Evolutionary conservation across 1,140 invertebrate species (phyloP), one percentile per base, ranked within the genome.

Genomic region (Drosophila micromelanica): DNA sequence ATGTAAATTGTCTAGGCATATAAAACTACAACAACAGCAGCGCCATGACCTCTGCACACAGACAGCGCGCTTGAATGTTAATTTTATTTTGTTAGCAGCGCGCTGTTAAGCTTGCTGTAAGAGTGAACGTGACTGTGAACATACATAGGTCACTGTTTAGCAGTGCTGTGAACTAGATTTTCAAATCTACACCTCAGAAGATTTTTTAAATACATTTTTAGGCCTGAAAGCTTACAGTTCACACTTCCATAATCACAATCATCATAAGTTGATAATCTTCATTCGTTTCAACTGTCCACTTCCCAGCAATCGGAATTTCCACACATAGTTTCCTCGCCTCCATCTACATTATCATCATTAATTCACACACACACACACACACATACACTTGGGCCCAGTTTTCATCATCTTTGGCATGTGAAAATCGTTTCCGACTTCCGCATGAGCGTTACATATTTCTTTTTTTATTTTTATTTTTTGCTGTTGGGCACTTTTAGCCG

Each of bases 371-470:
- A 60, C 51, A 56, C 32, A 12, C 13, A 8, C 32, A 0, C 7
- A 35, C 32, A 35, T 8, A 56, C 35, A 70, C 68, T 71, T 51
- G 68, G 52, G 51, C 68, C 49, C 68, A 64, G 68, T 64, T 71
- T 71, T 51, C 74, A 78, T 75, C 63, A 82, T 81, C 56, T 73
- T 49, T 61, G 54, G 75, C 55, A 54, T 52, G 62, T 57, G 38
- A 57, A 69, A 81, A 84, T 62, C 76, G 64, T 64, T 84, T 85
- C 77, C 80, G 80, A 77, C 80, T 84, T 84, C 77, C 80, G 73
- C 73, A 64, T 76, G 49, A 67, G 63, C 57, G 80, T 63, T 63
- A 71, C 48, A 78, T 59, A 52, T 52, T 51, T 42, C 40, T 37
- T 17, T 32, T 48, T 23, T 23, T 23, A 2, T 23, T 23, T 27